Evolutionary conservation across 2,888 invertebrate genomes (phyloP).

Genomic region (Ceriagrion tenellum): DNA sequence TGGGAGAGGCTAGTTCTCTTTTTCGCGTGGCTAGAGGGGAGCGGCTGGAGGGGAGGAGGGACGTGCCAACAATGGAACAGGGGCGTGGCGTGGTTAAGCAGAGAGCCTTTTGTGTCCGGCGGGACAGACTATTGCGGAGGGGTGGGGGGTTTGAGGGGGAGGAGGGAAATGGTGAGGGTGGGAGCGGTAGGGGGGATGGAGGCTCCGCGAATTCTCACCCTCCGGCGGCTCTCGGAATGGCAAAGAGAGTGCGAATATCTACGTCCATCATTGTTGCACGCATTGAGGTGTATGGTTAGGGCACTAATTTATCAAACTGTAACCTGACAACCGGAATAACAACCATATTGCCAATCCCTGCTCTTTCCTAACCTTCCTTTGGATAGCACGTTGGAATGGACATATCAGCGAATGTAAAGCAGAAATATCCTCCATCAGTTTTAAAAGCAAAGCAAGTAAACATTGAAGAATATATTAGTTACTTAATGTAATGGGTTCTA

Average conservation of each 20-base stretch:
- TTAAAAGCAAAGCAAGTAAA: no score
- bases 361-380: no score
- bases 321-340: no score
- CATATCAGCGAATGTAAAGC: no score
- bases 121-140: background rate
- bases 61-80: slow-evolving; percentile 22
- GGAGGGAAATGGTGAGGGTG: no score
- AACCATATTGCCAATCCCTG: no score
- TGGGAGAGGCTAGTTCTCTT: slow-evolving; percentile 25
- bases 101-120: slow-evolving; percentile 31
- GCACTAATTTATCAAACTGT: no score
- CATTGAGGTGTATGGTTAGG: no score
- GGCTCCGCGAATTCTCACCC: background rate
- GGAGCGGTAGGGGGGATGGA: background rate
- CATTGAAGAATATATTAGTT: no score
- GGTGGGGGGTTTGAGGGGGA: background rate
- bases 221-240: slow-evolving; percentile 4
- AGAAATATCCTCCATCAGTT: no score
- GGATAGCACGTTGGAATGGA: no score
- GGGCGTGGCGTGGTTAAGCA: background rate
- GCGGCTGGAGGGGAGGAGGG: background rate
- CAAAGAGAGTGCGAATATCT: background rate
- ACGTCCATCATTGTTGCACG: background rate
- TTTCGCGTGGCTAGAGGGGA: background rate
- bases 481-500: no score